Conservation (phyloP, 2,113 vertebrate genomes). For the Xenopus borealis region DNA sequence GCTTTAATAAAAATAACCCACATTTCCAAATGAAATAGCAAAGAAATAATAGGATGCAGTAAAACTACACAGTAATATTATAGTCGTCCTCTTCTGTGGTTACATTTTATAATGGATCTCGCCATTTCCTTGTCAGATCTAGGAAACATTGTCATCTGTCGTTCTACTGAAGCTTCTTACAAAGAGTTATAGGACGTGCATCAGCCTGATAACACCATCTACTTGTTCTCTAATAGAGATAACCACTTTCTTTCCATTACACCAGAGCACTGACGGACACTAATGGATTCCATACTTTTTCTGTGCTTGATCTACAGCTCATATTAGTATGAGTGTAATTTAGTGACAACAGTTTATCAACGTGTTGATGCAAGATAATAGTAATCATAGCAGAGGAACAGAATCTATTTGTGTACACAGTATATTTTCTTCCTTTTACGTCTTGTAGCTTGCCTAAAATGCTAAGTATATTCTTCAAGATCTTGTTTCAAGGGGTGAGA, state of each 20-base stretch:
- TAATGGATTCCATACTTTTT: constrained; percentile 76
- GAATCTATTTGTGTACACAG: constrained; percentile 23
- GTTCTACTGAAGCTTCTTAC: constrained; percentile 53
- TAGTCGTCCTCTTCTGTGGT: constrained; percentile 21
- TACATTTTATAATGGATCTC: constrained; percentile 40
- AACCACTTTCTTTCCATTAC: constrained; percentile 70
- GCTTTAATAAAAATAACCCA: not conserved
- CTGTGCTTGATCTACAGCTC: constrained; percentile 68
- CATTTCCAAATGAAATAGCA: not conserved
- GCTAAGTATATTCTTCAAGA: constrained; percentile 44
- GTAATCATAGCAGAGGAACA: constrained; percentile 63
- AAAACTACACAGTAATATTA: constrained; percentile 22
- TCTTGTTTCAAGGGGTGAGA: constrained; percentile 4
- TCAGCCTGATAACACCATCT: constrained; percentile 62
- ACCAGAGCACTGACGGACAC: constrained; percentile 70
- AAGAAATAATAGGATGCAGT: constrained; percentile 27
- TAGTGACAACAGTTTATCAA: constrained; percentile 78
- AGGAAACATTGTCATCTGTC: constrained; percentile 53
- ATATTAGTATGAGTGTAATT: constrained; percentile 73
- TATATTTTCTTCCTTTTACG: constrained; percentile 19
- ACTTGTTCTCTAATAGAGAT: constrained; percentile 64
- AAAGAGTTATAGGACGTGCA: constrained; percentile 54
- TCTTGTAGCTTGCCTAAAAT: not conserved
- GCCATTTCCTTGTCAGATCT: constrained; percentile 43
- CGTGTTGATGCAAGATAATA: constrained; percentile 66